phyloP scores from a whole-genome alignment of 1,140 invertebrate species.

The Ericerus pela region DNA sequence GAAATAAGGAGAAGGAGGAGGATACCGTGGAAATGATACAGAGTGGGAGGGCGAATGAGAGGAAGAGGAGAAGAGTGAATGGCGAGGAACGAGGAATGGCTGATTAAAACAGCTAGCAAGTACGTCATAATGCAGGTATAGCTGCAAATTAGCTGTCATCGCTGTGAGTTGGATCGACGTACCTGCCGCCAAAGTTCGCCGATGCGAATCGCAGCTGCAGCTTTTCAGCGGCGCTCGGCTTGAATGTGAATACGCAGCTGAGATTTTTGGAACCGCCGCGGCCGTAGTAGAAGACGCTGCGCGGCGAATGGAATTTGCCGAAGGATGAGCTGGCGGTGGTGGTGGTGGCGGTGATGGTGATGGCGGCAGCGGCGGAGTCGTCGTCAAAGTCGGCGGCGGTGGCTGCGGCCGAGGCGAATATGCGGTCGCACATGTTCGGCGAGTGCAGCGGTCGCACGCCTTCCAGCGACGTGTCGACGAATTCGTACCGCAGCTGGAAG shows the following conservation, averaged over 20 bases:
- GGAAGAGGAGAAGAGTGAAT: no score
- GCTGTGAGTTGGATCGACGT: no score
- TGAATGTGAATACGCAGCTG: conserved; percentile 57
- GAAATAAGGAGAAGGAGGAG: no score
- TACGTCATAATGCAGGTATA: no score
- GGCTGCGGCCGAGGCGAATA: conserved; percentile 34
- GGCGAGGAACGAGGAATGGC: no score
- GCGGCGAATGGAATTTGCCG: conserved; percentile 55
- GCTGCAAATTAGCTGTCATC: no score
- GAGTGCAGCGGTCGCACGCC: conserved; percentile 37
- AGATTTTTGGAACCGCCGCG: conserved; percentile 58
- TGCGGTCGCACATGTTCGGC: conserved; percentile 40
- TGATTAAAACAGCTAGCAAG: no score
- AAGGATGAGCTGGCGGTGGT: conserved; percentile 24
- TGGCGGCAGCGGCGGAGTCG: no score
- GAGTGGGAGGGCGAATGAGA: no score
- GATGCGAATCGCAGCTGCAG: conserved; percentile 21
- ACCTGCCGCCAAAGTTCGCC: not conserved
- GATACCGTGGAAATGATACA: no score
- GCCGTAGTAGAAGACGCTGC: conserved; percentile 66
- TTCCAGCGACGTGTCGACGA: conserved; percentile 41
- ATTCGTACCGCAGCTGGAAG: conserved; percentile 63
- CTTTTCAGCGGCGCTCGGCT: conserved; percentile 44
- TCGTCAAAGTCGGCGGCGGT: no score
- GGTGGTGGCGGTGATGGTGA: no score